These are phyloP conservation scores for Brevimyrus niger DNA, from an alignment of 2,113 vertebrate species.

Conservation along the genomic window DNA sequence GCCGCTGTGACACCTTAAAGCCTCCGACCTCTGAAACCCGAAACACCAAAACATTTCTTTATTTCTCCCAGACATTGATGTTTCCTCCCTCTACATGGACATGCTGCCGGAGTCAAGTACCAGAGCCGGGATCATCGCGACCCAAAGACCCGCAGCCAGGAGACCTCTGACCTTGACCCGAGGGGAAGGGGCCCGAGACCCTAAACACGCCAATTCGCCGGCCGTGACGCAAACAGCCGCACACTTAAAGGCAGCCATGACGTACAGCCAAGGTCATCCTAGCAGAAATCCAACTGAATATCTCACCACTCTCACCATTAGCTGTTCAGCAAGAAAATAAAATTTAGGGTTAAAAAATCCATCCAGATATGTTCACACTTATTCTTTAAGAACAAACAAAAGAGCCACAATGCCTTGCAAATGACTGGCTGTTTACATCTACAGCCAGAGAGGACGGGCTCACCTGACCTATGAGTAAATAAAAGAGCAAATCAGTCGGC, in stretches of 20 bases:
- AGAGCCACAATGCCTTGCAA: neutral
- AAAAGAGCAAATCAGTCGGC: neutral
- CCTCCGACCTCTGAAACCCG: neutral
- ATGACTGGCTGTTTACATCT: neutral
- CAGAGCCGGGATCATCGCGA: neutral
- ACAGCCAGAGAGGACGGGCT: neutral
- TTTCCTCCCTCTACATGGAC: neutral
- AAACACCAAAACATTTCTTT: neutral
- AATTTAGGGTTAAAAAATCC: neutral
- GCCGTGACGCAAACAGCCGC: neutral
- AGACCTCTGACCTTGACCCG: too few species aligned
- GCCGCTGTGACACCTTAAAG: neutral
- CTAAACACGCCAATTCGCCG: neutral
- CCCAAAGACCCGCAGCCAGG: neutral
- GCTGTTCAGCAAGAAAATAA: neutral
- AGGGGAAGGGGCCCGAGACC: neutral
- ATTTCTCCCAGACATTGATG: neutral
- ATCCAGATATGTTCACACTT: neutral
- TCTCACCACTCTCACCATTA: neutral
- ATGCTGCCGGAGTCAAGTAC: neutral
- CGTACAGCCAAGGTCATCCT: neutral
- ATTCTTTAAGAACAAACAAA: neutral
- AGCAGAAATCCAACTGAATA: neutral
- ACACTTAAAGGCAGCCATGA: neutral
- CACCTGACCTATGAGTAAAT: neutral